phyloP scores from a whole-genome alignment of 2,888 invertebrate species.

The Sarcophaga carnaria region DNA sequence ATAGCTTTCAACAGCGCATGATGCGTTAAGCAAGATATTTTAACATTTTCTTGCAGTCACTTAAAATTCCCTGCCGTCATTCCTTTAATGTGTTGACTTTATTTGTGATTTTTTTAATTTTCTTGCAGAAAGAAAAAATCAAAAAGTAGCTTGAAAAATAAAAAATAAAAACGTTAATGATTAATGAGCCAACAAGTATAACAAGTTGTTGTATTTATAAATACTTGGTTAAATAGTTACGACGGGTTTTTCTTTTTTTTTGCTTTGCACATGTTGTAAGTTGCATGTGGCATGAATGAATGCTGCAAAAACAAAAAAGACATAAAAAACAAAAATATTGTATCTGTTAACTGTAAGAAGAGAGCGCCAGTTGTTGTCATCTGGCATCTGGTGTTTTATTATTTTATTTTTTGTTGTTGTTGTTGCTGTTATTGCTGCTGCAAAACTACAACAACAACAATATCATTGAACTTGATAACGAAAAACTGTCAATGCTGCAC shows the following conservation, averaged over 20 bases:
- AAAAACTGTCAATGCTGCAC: conserved; percentile 37
- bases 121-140: background rate
- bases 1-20: conserved; percentile 58
- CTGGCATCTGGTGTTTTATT: conserved; percentile 60
- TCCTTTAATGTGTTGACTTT: background rate
- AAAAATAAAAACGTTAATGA: conserved; percentile 37
- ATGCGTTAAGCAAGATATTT: conserved; percentile 51
- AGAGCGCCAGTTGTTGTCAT: conserved; percentile 58
- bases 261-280: background rate
- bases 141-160: background rate
- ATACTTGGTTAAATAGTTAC: conserved; percentile 25
- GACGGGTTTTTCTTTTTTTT: conserved; percentile 14
- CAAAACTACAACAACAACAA: background rate
- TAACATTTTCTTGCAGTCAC: conserved; percentile 20
- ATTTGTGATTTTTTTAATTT: conserved; percentile 12
- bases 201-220: conserved; percentile 59
- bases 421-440: background rate
- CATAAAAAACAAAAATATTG: background rate
- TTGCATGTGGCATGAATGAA: conserved; percentile 55
- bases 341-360: conserved; percentile 52
- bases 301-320: background rate
- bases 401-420: conserved; percentile 7
- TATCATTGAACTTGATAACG: conserved; percentile 61
- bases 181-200: conserved; percentile 63
- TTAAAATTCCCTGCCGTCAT: background rate